phyloP scores from a whole-genome alignment of 1,140 invertebrate genomes.

The Himalopsyche phryganea region DNA sequence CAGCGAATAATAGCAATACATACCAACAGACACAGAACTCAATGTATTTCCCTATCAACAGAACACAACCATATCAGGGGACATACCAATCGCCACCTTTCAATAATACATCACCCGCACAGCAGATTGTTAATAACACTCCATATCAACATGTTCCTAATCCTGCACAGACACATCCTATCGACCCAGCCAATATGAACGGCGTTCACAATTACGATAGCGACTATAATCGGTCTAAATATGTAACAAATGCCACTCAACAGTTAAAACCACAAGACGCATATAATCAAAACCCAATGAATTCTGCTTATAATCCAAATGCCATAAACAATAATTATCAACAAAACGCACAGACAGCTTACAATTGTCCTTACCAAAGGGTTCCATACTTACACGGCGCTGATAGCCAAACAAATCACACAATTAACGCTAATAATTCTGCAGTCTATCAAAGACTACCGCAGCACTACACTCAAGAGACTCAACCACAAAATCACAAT shows the following conservation, averaged over 20 bases:
- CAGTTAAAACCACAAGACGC: conserved; percentile 22
- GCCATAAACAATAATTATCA: conserved; percentile 11
- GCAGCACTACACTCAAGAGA: conserved; percentile 22
- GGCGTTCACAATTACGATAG: conserved; percentile 14
- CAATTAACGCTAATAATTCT: conserved; percentile 9
- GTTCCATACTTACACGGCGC: conserved; percentile 35
- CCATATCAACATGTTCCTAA: conserved; percentile 51
- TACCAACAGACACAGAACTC: conserved; percentile 32
- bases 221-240: conserved; percentile 24
- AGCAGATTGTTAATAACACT: conserved; percentile 25
- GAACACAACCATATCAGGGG: conserved; percentile 26
- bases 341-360: conserved; percentile 36
- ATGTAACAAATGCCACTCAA: conserved; percentile 7
- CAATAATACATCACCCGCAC: conserved; percentile 9
- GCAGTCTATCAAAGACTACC: conserved; percentile 28
- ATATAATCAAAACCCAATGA: conserved; percentile 16
- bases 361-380: conserved; percentile 38
- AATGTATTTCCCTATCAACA: conserved; percentile 33
- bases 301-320: conserved; percentile 9
- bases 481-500: neutral
- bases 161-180: conserved; percentile 47
- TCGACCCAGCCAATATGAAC: conserved; percentile 24
- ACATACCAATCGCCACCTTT: conserved; percentile 7
- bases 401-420: conserved; percentile 3
- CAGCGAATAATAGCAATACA: conserved; percentile 13